Base-by-base conservation (phyloP, 1,140 invertebrate species). In the Coboldia fuscipes region DNA sequence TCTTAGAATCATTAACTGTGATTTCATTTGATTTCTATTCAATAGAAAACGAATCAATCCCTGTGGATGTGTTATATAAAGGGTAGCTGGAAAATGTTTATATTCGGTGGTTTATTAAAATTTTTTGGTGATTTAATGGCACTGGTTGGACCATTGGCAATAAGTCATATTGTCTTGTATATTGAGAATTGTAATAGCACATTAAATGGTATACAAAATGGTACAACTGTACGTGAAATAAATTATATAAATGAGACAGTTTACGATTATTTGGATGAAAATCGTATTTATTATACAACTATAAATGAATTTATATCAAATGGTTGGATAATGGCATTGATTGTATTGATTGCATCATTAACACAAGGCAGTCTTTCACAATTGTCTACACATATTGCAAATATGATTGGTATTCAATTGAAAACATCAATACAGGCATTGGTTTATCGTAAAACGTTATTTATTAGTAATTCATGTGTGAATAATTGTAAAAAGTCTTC, bases 341-440 rank as follows among this genome's bases (percentile, higher is more conserved):
- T 82, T 10, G 63, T 84, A 23, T 68, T 85, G 15, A 34, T 84
- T 10, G 64, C 72, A n/a, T 63, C 71, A 7, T 46, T 86, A 23
- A 56, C 74, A 14, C 81, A 88, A 57, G 75, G 74, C 39, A 72
- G 74, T 18, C 61, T 86, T 31, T 80, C 80, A n/a, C 82, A 89
- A 60, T 70, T 75, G 35, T 81, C 80, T 12, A 79, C 79, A 37
- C 81, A 82, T 54, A 58, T 86, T 26, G 65, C 83, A 9, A 80
- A 76, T 36, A 68, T 80, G 34, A 75, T 81, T 57, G 81, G 80
- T 33, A 79, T 78, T 35, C 66, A 75, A 44, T 61, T 83, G 30
- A 77, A 79, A 58, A 72, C 70, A 26, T 74, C 79, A 33, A 58
- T 88, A 39, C 81, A 86, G 62, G 72, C 74, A 40, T 43, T 56